Conservation (phyloP, 1,140 invertebrate species). For the Acromyrmex echinatior region DNA sequence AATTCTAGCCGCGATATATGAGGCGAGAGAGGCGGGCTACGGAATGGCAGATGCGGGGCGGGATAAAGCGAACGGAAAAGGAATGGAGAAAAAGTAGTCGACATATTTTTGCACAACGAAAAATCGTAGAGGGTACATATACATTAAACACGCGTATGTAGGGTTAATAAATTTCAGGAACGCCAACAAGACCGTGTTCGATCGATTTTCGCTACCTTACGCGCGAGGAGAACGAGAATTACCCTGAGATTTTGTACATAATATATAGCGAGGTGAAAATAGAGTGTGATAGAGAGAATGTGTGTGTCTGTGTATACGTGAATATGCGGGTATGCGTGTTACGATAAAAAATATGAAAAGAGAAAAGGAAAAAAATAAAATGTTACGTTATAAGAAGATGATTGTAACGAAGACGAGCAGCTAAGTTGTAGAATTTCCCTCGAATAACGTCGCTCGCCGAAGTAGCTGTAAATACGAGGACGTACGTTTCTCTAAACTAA, state of each 20-base stretch:
- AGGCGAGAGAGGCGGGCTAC: background rate
- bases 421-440: constrained; percentile 54
- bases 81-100: constrained; percentile 69
- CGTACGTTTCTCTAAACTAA: constrained; percentile 43
- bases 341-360: constrained; percentile 26
- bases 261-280: constrained; percentile 71
- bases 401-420: constrained; percentile 55
- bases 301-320: constrained; percentile 13
- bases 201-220: constrained; percentile 74
- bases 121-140: constrained; percentile 66
- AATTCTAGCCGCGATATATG: constrained; percentile 41
- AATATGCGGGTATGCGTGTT: constrained; percentile 50
- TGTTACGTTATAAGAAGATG: constrained; percentile 58
- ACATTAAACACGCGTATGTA: constrained; percentile 78
- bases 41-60: background rate
- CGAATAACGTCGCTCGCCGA: constrained; percentile 54
- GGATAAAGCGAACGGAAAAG: background rate
- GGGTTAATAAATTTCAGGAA: constrained; percentile 79
- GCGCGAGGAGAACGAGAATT: constrained; percentile 59
- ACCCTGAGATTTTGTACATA: constrained; percentile 56
- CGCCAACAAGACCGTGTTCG: constrained; percentile 77
- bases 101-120: constrained; percentile 81
- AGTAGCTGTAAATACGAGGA: constrained; percentile 59
- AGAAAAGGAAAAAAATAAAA: constrained; percentile 50
- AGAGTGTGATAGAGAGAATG: constrained; percentile 45